phyloP scores from a whole-genome alignment of 2,888 invertebrate species.

The Agonopterix heracliana region DNA sequence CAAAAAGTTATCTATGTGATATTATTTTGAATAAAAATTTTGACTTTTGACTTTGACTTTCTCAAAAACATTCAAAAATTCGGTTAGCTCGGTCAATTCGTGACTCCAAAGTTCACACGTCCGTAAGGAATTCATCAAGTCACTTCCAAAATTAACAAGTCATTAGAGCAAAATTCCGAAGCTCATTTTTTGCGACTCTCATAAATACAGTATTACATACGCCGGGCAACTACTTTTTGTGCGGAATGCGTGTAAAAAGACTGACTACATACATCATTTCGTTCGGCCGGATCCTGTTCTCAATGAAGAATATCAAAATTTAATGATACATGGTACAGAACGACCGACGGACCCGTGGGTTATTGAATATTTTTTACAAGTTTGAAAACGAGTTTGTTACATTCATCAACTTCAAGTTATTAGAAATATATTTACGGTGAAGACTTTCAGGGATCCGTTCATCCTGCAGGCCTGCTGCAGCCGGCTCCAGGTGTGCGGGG shows the following conservation, averaged over 20 bases:
- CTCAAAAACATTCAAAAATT: not conserved
- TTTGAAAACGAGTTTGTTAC: slow-evolving; percentile 1
- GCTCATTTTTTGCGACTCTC: slow-evolving; percentile 54
- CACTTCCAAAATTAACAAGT: slow-evolving; percentile 60
- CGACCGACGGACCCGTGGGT: not conserved
- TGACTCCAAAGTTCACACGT: slow-evolving; percentile 30
- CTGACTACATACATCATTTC: slow-evolving; percentile 39
- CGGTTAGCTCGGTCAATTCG: not conserved
- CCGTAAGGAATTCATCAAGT: slow-evolving; percentile 54
- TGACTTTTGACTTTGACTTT: too few species aligned
- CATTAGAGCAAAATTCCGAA: slow-evolving; percentile 63
- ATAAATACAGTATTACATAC: slow-evolving; percentile 51
- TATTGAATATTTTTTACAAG: not conserved
- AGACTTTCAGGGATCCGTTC: slow-evolving; percentile 57
- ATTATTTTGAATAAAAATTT: too few species aligned
- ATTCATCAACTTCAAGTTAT: not conserved
- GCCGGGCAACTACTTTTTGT: slow-evolving; percentile 60
- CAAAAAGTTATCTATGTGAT: too few species aligned
- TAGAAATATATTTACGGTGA: slow-evolving; percentile 52
- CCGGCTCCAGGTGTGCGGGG: slow-evolving; percentile 69
- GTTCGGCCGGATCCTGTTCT: slow-evolving; percentile 49
- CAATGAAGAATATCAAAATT: slow-evolving; percentile 39
- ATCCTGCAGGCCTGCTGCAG: slow-evolving; percentile 58
- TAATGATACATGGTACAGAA: slow-evolving; percentile 30
- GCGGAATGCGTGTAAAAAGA: slow-evolving; percentile 68